Percentiles rank a stretch among this genome's conserved stretches.
These are phyloP conservation scores for Rhizomys pruinosus DNA, from an alignment of 2,113 vertebrate genomes.

Conservation along the genomic window DNA sequence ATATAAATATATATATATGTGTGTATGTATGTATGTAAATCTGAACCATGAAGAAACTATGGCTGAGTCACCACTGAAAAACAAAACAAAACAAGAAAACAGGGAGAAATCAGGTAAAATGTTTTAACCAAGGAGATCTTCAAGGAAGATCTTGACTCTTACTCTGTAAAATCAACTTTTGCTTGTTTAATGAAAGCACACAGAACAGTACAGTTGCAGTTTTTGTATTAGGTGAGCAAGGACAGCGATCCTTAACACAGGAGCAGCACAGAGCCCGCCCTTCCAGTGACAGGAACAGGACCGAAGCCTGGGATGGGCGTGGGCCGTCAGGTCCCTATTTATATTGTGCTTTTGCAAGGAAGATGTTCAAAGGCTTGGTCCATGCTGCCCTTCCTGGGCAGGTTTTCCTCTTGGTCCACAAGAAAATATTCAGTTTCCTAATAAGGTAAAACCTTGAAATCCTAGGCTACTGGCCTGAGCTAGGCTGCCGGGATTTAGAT, in stretches of 20 bases:
- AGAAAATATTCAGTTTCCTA: constrained; percentile 93
- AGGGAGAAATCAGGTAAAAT: neutral
- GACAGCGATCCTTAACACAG: constrained; percentile 71
- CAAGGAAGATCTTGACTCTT: constrained; percentile 66
- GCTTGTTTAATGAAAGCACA: constrained; percentile 62
- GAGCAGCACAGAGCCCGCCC: constrained; percentile 86
- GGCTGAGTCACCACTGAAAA: neutral
- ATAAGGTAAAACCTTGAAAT: constrained; percentile 88
- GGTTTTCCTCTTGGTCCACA: constrained; percentile 90
- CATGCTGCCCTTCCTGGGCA: constrained; percentile 91
- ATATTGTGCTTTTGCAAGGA: constrained; percentile 88
- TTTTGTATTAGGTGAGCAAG: neutral
- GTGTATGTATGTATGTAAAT: too few species aligned
- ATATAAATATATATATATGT: too few species aligned
- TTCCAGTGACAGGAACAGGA: constrained; percentile 80
- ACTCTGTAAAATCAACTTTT: constrained; percentile 71
- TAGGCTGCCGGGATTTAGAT: constrained; percentile 91
- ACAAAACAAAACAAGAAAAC: neutral
- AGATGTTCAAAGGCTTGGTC: constrained; percentile 88
- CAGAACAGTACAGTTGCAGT: neutral
- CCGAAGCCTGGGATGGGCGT: constrained; percentile 77
- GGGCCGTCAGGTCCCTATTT: constrained; percentile 90
- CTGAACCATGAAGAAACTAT: neutral
- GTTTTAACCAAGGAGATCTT: constrained; percentile 60
- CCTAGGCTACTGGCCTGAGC: constrained; percentile 86